Conservation (phyloP, 2,797 vertebrate species). For the Okamejei kenojei region DNA sequence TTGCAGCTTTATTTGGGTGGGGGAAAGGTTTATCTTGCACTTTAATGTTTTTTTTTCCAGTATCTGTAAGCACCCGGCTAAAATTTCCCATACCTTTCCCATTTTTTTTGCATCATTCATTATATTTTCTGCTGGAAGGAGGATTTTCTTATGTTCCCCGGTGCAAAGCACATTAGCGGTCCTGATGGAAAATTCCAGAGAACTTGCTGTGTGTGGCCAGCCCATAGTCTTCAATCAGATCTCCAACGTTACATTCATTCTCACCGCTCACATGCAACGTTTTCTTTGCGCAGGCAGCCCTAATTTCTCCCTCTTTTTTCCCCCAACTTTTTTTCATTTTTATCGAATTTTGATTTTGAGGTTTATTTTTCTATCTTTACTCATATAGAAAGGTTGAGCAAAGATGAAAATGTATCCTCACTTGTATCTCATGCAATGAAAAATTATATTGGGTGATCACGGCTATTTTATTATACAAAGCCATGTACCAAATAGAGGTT, state of each 20-base stretch:
- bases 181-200: slow-evolving; percentile 22
- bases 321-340: not conserved
- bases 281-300: not conserved
- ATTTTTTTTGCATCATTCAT: not conserved
- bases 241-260: not conserved
- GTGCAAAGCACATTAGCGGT: not conserved
- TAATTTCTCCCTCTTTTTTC: not conserved
- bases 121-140: not conserved
- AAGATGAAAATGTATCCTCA: not conserved
- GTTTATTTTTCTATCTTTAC: not conserved
- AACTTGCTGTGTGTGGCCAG: slow-evolving; percentile 12
- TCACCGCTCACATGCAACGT: not conserved
- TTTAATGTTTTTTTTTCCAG: too few relatives aligned
- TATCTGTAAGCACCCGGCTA: too few relatives aligned
- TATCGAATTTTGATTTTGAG: not conserved
- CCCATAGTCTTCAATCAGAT: not conserved
- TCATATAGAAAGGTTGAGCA: not conserved
- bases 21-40: not conserved
- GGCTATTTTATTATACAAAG: not conserved
- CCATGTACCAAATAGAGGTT: not conserved
- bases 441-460: not conserved
- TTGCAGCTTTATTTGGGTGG: not conserved
- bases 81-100: too few relatives aligned
- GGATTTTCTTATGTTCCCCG: not conserved
- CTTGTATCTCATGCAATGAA: not conserved